Evolutionary conservation across 1,140 invertebrate genomes (phyloP).

Genomic region (Oryctes rhinoceros): DNA sequence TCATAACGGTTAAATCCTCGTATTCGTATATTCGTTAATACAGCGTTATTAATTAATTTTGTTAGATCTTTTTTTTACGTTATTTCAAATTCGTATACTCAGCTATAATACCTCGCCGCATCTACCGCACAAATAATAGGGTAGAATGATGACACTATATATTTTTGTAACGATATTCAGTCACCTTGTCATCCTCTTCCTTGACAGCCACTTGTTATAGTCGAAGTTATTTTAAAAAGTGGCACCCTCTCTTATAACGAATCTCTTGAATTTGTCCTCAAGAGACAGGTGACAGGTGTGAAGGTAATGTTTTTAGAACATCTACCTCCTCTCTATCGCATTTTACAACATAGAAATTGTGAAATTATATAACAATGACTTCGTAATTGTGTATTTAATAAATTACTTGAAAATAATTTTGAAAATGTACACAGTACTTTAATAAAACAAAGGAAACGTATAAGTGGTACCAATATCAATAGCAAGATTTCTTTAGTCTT

Average conservation of each 20-base stretch:
- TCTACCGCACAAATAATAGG: conserved; percentile 15
- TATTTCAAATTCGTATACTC: not conserved
- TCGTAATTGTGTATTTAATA: no score
- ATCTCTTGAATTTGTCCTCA: not conserved
- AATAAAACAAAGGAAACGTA: no score
- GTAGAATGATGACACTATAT: conserved; percentile 7
- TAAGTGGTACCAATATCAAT: no score
- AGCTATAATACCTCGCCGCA: not conserved
- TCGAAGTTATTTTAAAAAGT: conserved; percentile 13
- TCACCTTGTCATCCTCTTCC: conserved; percentile 16
- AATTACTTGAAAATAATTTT: no score
- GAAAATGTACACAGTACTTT: no score
- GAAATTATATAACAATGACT: no score
- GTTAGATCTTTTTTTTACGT: no score
- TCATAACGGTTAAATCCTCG: not conserved
- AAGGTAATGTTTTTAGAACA: not conserved
- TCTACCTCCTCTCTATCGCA: not conserved
- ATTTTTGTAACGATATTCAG: conserved; percentile 28
- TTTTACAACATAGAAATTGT: not conserved
- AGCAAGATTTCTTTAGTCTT: no score
- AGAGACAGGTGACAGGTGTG: not conserved
- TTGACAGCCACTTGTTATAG: conserved; percentile 23
- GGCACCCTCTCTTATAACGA: not conserved
- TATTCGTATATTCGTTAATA: not conserved
- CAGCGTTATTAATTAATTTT: not conserved